Conservation (phyloP, 2,797 vertebrate genomes). For the Centroberyx gerrardi region DNA sequence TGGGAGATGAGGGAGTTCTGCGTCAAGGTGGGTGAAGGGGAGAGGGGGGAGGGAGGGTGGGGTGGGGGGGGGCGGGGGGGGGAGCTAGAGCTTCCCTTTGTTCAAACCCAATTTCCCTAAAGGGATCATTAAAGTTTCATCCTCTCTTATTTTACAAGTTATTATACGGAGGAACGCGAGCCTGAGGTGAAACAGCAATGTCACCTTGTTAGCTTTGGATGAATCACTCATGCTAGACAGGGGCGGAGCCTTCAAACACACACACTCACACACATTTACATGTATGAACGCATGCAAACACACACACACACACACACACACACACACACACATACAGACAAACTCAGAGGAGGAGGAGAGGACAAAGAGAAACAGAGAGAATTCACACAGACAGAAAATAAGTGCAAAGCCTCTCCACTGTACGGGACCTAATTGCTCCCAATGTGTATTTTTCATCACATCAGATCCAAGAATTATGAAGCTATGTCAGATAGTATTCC, state of each 20-base stretch:
- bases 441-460: not conserved
- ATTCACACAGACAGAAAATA: no score
- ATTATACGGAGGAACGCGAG: constrained; percentile 32
- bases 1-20: constrained; percentile 83
- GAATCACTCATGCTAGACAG: not conserved
- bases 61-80: no score
- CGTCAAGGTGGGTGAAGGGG: constrained; percentile 75
- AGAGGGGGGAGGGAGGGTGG: no score
- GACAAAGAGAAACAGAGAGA: not conserved
- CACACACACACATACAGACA: not conserved
- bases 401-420: not conserved
- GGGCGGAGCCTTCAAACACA: not conserved
- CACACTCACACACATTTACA: not conserved
- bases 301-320: not conserved
- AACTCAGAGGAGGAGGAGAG: not conserved
- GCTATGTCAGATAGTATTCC: not conserved
- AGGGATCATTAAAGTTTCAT: constrained; percentile 50
- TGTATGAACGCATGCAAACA: not conserved
- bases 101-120: not conserved
- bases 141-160: constrained; percentile 41
- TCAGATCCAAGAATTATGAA: not conserved
- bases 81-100: no score
- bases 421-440: not conserved
- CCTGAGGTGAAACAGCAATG: constrained; percentile 30
- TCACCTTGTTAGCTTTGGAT: not conserved